phyloP scores from a whole-genome alignment of 2,797 vertebrate species.

The Muscicapa striata region DNA sequence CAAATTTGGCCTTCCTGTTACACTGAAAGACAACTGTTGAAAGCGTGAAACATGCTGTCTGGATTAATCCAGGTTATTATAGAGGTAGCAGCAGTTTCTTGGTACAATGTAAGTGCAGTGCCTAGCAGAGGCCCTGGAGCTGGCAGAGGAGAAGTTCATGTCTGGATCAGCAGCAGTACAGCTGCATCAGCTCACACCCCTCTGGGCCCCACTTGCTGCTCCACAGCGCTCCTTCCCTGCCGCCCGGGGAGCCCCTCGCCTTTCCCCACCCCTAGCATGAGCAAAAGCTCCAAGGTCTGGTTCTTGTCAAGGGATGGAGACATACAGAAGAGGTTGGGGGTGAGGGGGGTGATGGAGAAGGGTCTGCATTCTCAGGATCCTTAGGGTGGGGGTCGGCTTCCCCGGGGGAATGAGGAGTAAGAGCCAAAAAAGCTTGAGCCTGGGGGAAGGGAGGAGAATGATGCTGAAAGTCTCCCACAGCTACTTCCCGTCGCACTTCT shows the following conservation, averaged over 20 bases:
- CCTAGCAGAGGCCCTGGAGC: background rate
- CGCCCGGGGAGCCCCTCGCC: background rate
- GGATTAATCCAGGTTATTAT: background rate
- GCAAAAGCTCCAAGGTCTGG: conserved; percentile 35
- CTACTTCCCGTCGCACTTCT: background rate
- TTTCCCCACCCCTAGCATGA: conserved; percentile 21
- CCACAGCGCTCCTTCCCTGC: background rate
- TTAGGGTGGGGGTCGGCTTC: background rate
- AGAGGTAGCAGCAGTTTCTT: background rate
- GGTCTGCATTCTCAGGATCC: background rate
- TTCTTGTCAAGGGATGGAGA: conserved; percentile 39
- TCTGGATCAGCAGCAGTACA: conserved; percentile 34
- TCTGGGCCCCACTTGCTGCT: conserved; percentile 44
- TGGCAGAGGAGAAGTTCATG: background rate
- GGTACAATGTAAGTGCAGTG: background rate
- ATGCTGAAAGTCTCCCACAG: background rate
- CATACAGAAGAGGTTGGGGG: background rate
- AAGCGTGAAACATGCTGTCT: background rate
- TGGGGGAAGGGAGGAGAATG: background rate
- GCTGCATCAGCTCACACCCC: conserved; percentile 61
- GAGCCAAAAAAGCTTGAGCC: background rate
- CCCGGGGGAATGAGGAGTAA: background rate
- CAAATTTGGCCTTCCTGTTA: background rate
- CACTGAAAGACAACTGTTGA: background rate
- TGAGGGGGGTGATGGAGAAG: background rate